Conservation (phyloP, 2,888 invertebrate species). For the Alsophila aescularia region DNA sequence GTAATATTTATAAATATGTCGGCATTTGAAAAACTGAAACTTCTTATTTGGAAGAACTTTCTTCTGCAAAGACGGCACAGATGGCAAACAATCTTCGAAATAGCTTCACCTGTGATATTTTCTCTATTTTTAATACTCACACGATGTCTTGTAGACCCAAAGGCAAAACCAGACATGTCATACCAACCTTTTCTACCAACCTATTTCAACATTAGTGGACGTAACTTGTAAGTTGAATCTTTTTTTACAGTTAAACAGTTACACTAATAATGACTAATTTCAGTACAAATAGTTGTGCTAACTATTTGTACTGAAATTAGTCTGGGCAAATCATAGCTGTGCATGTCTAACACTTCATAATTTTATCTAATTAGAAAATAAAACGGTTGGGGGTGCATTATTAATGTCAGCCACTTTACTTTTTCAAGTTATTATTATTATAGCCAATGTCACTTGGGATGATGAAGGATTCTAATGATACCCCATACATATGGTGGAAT, state of each 20-base stretch:
- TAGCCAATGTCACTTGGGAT: too few species aligned
- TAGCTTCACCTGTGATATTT: conserved; percentile 88
- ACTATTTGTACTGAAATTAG: too few species aligned
- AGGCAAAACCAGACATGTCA: conserved; percentile 66
- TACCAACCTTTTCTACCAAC: conserved; percentile 73
- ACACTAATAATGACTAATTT: not conserved
- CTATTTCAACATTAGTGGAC: conserved; percentile 70
- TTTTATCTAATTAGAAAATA: too few species aligned
- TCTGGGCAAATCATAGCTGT: too few species aligned
- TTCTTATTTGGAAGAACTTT: conserved; percentile 94
- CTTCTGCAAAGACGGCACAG: conserved; percentile 90
- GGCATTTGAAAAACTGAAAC: conserved; percentile 85
- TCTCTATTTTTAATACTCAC: conserved; percentile 89
- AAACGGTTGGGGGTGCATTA: too few species aligned
- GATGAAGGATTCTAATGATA: too few species aligned
- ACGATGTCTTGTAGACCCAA: conserved; percentile 87
- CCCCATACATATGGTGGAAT: too few species aligned
- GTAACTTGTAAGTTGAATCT: conserved; percentile 67
- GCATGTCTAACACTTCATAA: too few species aligned
- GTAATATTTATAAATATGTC: conserved; percentile 57
- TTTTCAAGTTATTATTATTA: too few species aligned
- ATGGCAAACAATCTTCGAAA: conserved; percentile 88
- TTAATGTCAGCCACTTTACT: too few species aligned
- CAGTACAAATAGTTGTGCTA: too few species aligned
- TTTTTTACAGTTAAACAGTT: not conserved